Evolutionary conservation across 1,140 invertebrate species (phyloP), one percentile per base, ranked within the genome.

Genomic region (Ceratina australensis): DNA sequence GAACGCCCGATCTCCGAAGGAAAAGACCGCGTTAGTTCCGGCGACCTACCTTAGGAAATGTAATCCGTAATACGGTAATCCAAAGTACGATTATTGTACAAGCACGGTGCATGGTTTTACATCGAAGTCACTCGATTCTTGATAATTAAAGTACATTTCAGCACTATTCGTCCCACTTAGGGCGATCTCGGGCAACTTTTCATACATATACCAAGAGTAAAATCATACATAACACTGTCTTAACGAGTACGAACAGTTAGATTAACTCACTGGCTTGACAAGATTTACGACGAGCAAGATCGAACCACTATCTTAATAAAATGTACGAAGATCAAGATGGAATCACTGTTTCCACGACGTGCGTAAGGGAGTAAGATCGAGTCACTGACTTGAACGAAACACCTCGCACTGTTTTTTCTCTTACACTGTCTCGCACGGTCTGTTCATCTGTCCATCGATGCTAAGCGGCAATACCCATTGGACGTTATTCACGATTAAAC

Each of bases 1-100:
- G 61, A 79, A 49, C 20, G 10, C 22, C 18, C 52, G 26, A 73
- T 22, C 26, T 33, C 28, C 28, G 18, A 47, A 0, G 28, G 33
- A 54, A 26, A 8, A 54, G n/a, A n/a, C n/a, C n/a, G 50, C 15
- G 24, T 59, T 24, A n/a, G 54, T 12, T 59, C 42, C 18, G 22
- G 7, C 4, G 49, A 18, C 56, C 3, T 79, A 82, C 74, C 81
- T 83, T 49, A 52, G 22, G 3, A 8, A 54, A 12, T 16, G 60
- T 26, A 66, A 82, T 71, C 65, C 79, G 50, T 18, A 54, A 63
- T 15, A 33, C 20, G 20, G 42, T 83, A 83, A 82, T 82, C 82
- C 82, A 83, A 59, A 79, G 59, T 47, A 52, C 42, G 12, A 49
- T 22, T 47, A 79, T 64, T 47, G 4, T 22, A 24, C 24, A 54